phyloP scores from a whole-genome alignment of 2,888 invertebrate genomes.

The Parapristionchus giblindavisi region DNA sequence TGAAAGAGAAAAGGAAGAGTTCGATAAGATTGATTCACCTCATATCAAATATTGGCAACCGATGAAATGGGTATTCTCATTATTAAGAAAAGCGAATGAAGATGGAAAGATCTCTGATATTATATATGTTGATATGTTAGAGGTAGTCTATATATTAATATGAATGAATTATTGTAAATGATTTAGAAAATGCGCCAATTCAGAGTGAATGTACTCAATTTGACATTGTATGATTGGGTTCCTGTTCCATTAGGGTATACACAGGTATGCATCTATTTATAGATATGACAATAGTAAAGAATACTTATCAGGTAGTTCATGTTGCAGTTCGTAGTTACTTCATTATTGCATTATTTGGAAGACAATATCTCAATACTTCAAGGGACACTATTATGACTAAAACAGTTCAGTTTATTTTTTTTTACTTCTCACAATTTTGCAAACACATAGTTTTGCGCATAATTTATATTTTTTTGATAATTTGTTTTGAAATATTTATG shows the following conservation, averaged over 20 bases:
- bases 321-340: conserved; percentile 64
- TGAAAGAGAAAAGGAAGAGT: conserved; percentile 61
- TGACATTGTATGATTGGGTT: conserved; percentile 67
- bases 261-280: conserved; percentile 45
- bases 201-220: conserved; percentile 57
- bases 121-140: conserved; percentile 59
- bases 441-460: too few relatives aligned
- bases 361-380: conserved; percentile 56
- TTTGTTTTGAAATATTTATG: too few relatives aligned
- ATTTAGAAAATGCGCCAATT: conserved; percentile 61
- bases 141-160: conserved; percentile 39
- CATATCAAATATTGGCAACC: conserved; percentile 66
- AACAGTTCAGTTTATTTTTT: not conserved
- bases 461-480: too few relatives aligned
- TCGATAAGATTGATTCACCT: conserved; percentile 58
- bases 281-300: too few relatives aligned
- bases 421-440: too few relatives aligned
- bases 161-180: not conserved
- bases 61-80: conserved; percentile 59
- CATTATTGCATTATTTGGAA: conserved; percentile 58
- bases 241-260: conserved; percentile 59
- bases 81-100: conserved; percentile 45
- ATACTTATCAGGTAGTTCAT: conserved; percentile 59
- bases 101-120: conserved; percentile 57
- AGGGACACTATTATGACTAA: conserved; percentile 40